Conservation (phyloP, 1,140 invertebrate species). For the Thaumatotibia leucotreta region DNA sequence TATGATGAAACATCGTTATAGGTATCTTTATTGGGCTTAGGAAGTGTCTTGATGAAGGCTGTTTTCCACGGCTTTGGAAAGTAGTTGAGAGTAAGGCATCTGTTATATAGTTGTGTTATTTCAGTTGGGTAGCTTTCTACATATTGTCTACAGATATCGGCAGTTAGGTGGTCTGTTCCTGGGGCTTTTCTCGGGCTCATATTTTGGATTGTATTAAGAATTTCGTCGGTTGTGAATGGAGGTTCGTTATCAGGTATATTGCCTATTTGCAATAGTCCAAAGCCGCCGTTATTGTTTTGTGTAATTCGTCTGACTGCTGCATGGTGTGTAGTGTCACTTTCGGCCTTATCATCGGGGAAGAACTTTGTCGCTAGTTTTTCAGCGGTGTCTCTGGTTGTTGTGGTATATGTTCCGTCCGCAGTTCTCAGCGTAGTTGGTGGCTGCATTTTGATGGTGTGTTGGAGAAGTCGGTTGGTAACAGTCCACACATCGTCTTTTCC, state of each 20-base stretch:
- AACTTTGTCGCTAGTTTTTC: too few species aligned
- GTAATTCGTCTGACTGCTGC: too few species aligned
- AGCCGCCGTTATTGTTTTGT: too few species aligned
- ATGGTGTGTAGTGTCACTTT: too few species aligned
- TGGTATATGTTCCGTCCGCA: too few species aligned
- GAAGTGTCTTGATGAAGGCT: not conserved
- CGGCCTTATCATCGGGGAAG: too few species aligned
- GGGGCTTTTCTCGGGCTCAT: conserved; percentile 15
- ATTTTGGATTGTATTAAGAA: not conserved
- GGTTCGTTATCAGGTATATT: not conserved
- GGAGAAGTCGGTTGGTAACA: not conserved
- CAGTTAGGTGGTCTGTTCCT: conserved; percentile 2
- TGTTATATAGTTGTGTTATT: not conserved
- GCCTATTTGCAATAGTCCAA: too few species aligned
- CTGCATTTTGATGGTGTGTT: too few species aligned
- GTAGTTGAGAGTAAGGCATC: not conserved
- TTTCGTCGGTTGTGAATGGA: conserved; percentile 3
- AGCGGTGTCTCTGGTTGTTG: too few species aligned
- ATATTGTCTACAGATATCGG: not conserved
- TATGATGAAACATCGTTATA: not conserved
- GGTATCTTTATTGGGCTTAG: not conserved
- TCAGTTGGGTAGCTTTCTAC: not conserved
- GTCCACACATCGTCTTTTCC: conserved; percentile 15
- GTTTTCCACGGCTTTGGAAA: conserved; percentile 11
- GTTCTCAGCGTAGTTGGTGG: too few species aligned